phyloP scores from a whole-genome alignment of 2,888 invertebrate genomes.

The Eristalinus aeneus region DNA sequence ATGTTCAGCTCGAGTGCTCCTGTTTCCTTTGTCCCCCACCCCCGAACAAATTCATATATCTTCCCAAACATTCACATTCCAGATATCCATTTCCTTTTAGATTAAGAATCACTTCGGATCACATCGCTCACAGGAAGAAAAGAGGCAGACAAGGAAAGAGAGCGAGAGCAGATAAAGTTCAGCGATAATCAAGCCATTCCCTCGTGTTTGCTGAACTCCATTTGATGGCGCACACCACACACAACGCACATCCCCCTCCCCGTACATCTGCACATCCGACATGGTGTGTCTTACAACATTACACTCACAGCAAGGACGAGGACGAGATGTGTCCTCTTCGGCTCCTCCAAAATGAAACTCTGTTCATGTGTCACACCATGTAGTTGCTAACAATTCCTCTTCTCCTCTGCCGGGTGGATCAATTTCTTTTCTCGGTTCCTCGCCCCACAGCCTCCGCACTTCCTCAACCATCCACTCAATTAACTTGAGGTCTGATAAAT shows the following conservation, averaged over 20 bases:
- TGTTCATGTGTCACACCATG: slow-evolving; percentile 6
- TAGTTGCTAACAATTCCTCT: slow-evolving; percentile 21
- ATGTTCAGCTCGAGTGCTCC: background rate
- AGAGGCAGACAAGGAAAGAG: too few species aligned
- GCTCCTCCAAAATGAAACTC: slow-evolving; percentile 15
- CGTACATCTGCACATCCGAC: slow-evolving; percentile 17
- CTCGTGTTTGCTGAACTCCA: slow-evolving; percentile 21
- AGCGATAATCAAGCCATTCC: slow-evolving; percentile 9
- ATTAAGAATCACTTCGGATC: slow-evolving; percentile 23
- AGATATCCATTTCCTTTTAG: slow-evolving; percentile 6
- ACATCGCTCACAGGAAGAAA: background rate
- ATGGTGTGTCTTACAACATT: slow-evolving; percentile 13
- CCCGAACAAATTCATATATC: background rate
- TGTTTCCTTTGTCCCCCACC: background rate
- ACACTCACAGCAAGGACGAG: slow-evolving; percentile 30
- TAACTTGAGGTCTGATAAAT: slow-evolving; percentile 71
- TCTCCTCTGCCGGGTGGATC: background rate
- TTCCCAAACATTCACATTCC: background rate
- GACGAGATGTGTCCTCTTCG: slow-evolving; percentile 6
- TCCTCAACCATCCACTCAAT: slow-evolving; percentile 64
- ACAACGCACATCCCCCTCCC: background rate
- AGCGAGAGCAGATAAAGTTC: background rate
- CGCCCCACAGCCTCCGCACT: background rate
- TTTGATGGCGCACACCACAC: slow-evolving; percentile 2
- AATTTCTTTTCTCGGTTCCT: slow-evolving; percentile 22